Percentiles rank a stretch among this genome's conserved stretches.
Evolutionary conservation across 1,140 invertebrate genomes (phyloP).

Genomic region (Papilio polytes): DNA sequence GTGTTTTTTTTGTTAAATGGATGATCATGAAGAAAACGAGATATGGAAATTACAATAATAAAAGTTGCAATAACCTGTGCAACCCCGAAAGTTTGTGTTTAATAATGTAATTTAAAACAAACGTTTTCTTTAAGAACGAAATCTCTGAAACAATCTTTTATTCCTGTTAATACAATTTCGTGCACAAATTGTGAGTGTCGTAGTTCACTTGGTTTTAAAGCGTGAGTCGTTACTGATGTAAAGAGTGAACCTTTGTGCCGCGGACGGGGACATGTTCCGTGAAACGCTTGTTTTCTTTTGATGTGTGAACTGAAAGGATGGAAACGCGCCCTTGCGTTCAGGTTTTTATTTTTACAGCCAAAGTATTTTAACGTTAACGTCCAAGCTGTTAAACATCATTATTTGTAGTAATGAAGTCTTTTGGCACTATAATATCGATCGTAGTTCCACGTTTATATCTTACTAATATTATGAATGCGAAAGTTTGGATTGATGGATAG

Average conservation of each 20-base stretch:
- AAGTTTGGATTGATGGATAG: too few relatives aligned
- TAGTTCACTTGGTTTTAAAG: not conserved
- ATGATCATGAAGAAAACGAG: not conserved
- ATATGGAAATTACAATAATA: not conserved
- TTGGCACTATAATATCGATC: not conserved
- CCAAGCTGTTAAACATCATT: not conserved
- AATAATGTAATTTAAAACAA: not conserved
- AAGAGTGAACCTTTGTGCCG: conserved; percentile 6
- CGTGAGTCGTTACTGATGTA: not conserved
- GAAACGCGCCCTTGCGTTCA: not conserved
- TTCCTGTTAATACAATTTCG: not conserved
- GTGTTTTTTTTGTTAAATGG: too few relatives aligned
- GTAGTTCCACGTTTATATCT: not conserved
- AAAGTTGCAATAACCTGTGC: not conserved
- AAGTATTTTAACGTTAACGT: not conserved
- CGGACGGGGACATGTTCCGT: not conserved
- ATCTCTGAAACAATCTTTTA: not conserved
- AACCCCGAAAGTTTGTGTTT: not conserved
- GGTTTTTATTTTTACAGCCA: not conserved
- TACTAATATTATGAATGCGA: too few relatives aligned
- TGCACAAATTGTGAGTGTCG: not conserved
- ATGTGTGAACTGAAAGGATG: conserved; percentile 16
- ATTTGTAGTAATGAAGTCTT: not conserved
- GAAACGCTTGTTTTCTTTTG: conserved; percentile 1
- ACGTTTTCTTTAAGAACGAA: not conserved